Evolutionary conservation across 2,797 vertebrate species (phyloP), one percentile per base, ranked within the genome.

Genomic region (Orestias chungarensis): DNA sequence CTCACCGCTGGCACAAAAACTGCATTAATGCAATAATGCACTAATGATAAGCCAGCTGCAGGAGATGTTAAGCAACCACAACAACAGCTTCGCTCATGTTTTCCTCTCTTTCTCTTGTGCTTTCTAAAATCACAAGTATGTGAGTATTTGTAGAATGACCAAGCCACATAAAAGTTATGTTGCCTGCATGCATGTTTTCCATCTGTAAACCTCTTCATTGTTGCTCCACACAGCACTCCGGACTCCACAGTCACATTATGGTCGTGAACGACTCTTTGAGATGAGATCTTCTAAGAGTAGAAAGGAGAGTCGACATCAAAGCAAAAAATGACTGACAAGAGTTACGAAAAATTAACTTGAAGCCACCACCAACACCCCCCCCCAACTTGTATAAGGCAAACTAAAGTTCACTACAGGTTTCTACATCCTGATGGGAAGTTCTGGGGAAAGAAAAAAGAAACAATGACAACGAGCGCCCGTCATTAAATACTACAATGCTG

Each of bases 121-220:
- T 2, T 68, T 74, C 29, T 33, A 50, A 38, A 67, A 67, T 49
- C 23, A 49, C 46, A 67, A 38, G 9, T 49, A 50, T 50, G 33
- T 18, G 35, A 49, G 66, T 68, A 55, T 73, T 77, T 72, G 33
- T 27, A 43, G n/a, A 52, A 82, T n/a, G 31, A 67, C 20, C 46
- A 67, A 33, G 33, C 27, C 65, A 67, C 33, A 38, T 67, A 38
- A 50, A 38, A 49, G 44, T 49, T 47, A 12, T n/a, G 47, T 20
- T 35, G 35, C 44, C 18, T 49, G 29, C 33, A 33, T 66, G 20
- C 14, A 10, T 12, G 18, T 47, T 47, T 66, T 31, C n/a, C 29
- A 47, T 27, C 44, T 50, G 20, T 49, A 49, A 50, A 67, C 46
- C 29, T 66, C 44, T 49, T 33, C 44, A 33, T 17, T 50, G 65